These are phyloP conservation scores for Cnemophilus loriae DNA, from an alignment of 2,113 vertebrate genomes.

Conservation along the genomic window DNA sequence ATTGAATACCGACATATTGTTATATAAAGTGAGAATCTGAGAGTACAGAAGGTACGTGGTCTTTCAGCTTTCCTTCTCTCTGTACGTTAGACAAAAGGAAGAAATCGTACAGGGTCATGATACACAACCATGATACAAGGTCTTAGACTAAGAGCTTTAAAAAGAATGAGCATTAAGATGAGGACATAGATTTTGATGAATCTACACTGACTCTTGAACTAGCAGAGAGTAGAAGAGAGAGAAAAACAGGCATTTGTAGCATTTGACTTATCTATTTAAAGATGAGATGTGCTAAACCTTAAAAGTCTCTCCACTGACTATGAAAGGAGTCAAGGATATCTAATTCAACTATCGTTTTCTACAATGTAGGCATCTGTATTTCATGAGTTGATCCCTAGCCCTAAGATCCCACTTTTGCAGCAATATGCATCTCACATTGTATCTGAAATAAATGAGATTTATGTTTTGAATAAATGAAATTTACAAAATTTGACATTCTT, in stretches of 20 bases:
- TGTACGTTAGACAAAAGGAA: not conserved
- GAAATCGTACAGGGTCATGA: not conserved
- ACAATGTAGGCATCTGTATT: not conserved
- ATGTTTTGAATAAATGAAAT: not conserved
- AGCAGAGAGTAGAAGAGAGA: not conserved
- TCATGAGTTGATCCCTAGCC: not conserved
- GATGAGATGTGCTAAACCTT: not conserved
- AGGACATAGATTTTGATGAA: not conserved
- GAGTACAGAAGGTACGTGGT: not conserved
- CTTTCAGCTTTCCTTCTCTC: not conserved
- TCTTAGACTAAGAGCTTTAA: not conserved
- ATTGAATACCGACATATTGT: fast-evolving
- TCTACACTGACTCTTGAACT: not conserved
- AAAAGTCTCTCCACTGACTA: not conserved
- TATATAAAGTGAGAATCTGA: not conserved
- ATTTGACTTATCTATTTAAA: not conserved
- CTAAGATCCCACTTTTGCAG: not conserved
- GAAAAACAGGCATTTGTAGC: not conserved
- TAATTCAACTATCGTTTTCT: not conserved
- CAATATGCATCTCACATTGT: not conserved
- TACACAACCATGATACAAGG: not conserved
- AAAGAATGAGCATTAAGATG: not conserved
- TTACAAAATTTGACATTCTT: not conserved
- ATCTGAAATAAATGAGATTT: not conserved
- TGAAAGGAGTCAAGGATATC: not conserved